Conservation (phyloP, 2,888 invertebrate species). For the Heliothis peltigera region DNA sequence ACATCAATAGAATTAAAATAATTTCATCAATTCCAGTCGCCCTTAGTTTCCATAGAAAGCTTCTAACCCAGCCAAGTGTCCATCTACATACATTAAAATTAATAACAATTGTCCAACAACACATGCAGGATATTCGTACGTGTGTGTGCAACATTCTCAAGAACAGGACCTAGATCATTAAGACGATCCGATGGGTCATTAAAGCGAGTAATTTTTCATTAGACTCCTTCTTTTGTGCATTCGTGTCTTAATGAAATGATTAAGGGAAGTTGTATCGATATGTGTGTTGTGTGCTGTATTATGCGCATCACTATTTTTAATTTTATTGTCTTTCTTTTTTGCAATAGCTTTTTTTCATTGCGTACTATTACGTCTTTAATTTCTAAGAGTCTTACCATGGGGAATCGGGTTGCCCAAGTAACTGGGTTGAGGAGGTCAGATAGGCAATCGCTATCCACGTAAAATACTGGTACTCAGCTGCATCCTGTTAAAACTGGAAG, state of each 20-base stretch:
- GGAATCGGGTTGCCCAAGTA: too few species aligned
- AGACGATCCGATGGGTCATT: slow-evolving; percentile 77
- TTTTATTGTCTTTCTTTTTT: not conserved
- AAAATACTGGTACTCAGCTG: too few species aligned
- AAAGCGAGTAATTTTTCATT: slow-evolving; percentile 82
- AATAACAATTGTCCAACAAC: slow-evolving; percentile 45
- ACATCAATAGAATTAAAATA: not conserved
- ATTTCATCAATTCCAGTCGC: not conserved
- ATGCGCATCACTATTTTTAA: slow-evolving; percentile 44
- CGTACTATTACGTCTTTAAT: not conserved
- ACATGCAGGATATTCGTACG: slow-evolving; percentile 7
- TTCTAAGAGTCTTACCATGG: too few species aligned
- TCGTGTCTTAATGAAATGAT: slow-evolving; percentile 81
- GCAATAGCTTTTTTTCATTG: not conserved
- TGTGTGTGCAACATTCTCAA: slow-evolving; percentile 55
- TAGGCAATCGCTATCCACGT: too few species aligned
- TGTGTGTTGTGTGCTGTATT: slow-evolving; percentile 28
- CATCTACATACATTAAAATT: slow-evolving; percentile 40
- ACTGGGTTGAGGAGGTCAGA: too few species aligned
- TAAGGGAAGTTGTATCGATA: slow-evolving; percentile 75
- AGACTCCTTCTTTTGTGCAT: slow-evolving; percentile 75
- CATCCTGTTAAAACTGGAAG: too few species aligned
- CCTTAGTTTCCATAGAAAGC: slow-evolving; percentile 12
- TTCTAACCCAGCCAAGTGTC: slow-evolving; percentile 12
- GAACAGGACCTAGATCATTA: slow-evolving; percentile 80